A percentile compares a stretch with the other conserved stretches of the same genome.
Evolutionary conservation across 1,140 invertebrate species (phyloP).

Genomic region (Drosophila setifemur): DNA sequence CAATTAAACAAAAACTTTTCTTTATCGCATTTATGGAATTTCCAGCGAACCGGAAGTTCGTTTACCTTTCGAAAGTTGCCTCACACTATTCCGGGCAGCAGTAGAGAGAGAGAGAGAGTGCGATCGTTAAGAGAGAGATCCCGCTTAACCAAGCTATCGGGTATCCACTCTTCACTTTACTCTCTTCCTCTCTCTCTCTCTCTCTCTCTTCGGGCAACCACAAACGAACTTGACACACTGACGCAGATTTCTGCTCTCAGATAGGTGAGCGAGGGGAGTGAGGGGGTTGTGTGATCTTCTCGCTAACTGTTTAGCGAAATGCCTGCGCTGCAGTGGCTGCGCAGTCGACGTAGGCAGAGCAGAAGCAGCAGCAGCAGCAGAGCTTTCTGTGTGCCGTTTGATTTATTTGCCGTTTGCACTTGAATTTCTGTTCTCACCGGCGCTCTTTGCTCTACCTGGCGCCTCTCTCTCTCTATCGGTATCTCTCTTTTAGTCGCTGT

Average conservation of each 20-base stretch:
- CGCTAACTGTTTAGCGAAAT: slow-evolving; percentile 69
- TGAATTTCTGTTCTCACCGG: slow-evolving; percentile 50
- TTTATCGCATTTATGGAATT: slow-evolving; percentile 35
- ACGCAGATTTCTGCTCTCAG: slow-evolving; percentile 56
- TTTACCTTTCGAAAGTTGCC: slow-evolving; percentile 68
- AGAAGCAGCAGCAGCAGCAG: slow-evolving; percentile 10
- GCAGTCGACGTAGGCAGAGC: slow-evolving; percentile 4
- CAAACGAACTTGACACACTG: slow-evolving; percentile 80
- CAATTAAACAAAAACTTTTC: slow-evolving; percentile 15
- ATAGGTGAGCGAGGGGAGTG: not conserved
- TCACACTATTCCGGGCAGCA: slow-evolving; percentile 9
- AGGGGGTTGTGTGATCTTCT: slow-evolving; percentile 12
- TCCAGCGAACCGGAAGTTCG: slow-evolving; percentile 72
- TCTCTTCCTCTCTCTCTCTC: slow-evolving; percentile 1
- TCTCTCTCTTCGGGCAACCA: slow-evolving; percentile 19
- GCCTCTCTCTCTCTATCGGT: not conserved
- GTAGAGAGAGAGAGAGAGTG: slow-evolving; percentile 30
- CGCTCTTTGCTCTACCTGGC: slow-evolving; percentile 14
- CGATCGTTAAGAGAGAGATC: slow-evolving; percentile 4
- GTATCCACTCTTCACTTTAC: slow-evolving; percentile 13
- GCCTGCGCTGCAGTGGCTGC: slow-evolving; percentile 30
- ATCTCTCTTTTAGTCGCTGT: slow-evolving; percentile 36
- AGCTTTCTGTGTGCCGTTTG: slow-evolving; percentile 73
- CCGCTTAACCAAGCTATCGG: no score
- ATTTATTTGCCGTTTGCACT: slow-evolving; percentile 78